Conservation (phyloP, 2,113 vertebrate species). For the Seriola dumerili region DNA sequence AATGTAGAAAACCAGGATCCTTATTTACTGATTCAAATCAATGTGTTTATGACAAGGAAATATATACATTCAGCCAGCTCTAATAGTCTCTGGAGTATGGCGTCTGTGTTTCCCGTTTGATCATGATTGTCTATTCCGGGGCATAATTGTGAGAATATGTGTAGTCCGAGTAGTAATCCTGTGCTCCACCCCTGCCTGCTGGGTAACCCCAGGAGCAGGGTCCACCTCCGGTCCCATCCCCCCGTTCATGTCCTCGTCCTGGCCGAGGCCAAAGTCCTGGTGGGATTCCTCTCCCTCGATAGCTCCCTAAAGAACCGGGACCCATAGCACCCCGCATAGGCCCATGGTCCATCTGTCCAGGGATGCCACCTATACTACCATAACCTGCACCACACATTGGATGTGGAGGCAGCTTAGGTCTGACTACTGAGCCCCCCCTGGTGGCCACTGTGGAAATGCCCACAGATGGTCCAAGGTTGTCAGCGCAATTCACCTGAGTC, state of each 20-base stretch:
- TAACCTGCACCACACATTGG: constrained; percentile 65
- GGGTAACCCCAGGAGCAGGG: constrained; percentile 82
- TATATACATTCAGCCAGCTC: constrained; percentile 86
- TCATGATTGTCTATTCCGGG: constrained; percentile 81
- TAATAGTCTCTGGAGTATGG: constrained; percentile 74
- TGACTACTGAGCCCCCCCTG: constrained; percentile 70
- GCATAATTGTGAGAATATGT: constrained; percentile 80
- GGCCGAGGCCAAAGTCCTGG: constrained; percentile 80
- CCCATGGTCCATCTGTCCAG: constrained; percentile 76
- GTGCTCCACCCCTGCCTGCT: constrained; percentile 72
- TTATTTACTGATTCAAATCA: constrained; percentile 69
- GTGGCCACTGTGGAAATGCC: constrained; percentile 59
- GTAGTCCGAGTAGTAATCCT: constrained; percentile 83
- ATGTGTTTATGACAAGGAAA: constrained; percentile 80
- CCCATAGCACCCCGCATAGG: constrained; percentile 69
- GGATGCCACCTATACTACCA: constrained; percentile 68
- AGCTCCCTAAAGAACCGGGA: constrained; percentile 74
- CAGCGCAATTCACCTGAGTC: constrained; percentile 78
- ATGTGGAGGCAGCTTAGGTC: constrained; percentile 73
- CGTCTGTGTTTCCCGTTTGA: constrained; percentile 52
- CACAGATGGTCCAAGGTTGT: constrained; percentile 61
- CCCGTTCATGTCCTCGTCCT: constrained; percentile 76
- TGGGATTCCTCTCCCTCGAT: constrained; percentile 77
- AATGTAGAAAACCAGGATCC: constrained; percentile 82
- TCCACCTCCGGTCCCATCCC: constrained; percentile 68